Conservation (phyloP, 2,888 invertebrate genomes). For the Sisyra terminalis region DNA sequence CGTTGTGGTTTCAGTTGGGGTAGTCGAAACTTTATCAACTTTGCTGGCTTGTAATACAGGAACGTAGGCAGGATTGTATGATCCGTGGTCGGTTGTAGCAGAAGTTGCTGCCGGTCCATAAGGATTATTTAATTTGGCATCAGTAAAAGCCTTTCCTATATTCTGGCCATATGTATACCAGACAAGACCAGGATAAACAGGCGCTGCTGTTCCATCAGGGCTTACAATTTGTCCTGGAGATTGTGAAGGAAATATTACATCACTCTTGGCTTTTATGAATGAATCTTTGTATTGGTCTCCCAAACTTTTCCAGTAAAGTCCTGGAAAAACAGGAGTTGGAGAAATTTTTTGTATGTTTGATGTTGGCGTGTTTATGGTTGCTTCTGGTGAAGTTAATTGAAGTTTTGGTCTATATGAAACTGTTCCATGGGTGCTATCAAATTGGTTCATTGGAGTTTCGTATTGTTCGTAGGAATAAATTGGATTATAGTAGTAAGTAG, state of each 20-base stretch:
- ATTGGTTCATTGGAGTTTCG: too few relatives aligned
- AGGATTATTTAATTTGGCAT: background rate
- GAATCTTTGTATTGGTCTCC: background rate
- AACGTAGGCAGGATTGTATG: too few relatives aligned
- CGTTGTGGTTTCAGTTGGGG: background rate
- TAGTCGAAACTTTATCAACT: background rate
- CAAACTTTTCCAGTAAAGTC: background rate
- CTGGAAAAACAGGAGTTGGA: background rate
- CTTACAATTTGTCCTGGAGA: background rate
- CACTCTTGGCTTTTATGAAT: constrained; percentile 1
- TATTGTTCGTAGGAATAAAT: too few relatives aligned
- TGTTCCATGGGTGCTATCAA: too few relatives aligned
- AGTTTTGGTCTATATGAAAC: too few relatives aligned
- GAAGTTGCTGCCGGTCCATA: background rate
- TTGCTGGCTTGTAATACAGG: background rate
- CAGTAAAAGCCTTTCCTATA: constrained; percentile 1
- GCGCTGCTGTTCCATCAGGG: background rate
- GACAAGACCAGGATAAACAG: background rate
- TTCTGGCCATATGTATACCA: background rate
- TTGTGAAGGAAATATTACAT: background rate
- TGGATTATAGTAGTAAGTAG: too few relatives aligned
- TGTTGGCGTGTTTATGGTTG: too few relatives aligned
- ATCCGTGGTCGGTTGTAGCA: background rate
- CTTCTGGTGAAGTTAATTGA: too few relatives aligned
- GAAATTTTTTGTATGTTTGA: too few relatives aligned